These are phyloP conservation scores for Microchirus variegatus DNA, from an alignment of 2,797 vertebrate species.

Conservation along the genomic window DNA sequence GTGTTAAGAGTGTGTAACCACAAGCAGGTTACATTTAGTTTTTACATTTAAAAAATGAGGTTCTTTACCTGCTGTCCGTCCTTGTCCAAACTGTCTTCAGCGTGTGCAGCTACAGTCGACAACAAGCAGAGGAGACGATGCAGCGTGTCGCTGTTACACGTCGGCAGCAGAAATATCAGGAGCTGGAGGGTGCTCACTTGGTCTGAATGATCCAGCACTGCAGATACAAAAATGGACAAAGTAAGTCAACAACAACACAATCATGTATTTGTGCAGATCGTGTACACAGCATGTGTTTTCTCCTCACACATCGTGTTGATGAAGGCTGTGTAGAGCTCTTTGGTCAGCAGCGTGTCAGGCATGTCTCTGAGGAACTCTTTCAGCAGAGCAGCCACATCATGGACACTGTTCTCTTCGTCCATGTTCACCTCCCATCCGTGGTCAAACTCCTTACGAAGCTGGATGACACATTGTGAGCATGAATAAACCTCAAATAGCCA, in stretches of 20 bases:
- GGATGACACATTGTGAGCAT: constrained; percentile 33
- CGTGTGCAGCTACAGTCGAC: constrained; percentile 90
- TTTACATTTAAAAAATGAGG: too few species aligned
- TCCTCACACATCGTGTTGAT: constrained; percentile 92
- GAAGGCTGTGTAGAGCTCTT: constrained; percentile 95
- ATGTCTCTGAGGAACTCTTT: constrained; percentile 98
- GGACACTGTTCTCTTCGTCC: constrained; percentile 93
- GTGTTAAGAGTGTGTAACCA: too few species aligned
- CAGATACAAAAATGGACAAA: constrained; percentile 25
- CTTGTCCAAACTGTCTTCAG: constrained; percentile 84
- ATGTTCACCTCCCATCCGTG: constrained; percentile 89
- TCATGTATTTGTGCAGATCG: background rate
- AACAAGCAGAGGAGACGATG: constrained; percentile 93
- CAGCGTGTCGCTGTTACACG: constrained; percentile 96
- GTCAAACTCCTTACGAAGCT: constrained; percentile 96
- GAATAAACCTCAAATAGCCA: background rate
- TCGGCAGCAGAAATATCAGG: constrained; percentile 94
- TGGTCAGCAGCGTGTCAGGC: constrained; percentile 93
- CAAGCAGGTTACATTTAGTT: too few species aligned
- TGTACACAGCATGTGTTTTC: background rate
- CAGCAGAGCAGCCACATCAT: constrained; percentile 94
- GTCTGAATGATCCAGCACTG: constrained; percentile 89
- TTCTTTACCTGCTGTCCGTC: constrained; percentile 87
- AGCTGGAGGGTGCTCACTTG: constrained; percentile 89
- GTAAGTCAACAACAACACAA: background rate